These are phyloP conservation scores for Vireo griseus DNA, from an alignment of 2,797 vertebrate species.

Conservation along the genomic window DNA sequence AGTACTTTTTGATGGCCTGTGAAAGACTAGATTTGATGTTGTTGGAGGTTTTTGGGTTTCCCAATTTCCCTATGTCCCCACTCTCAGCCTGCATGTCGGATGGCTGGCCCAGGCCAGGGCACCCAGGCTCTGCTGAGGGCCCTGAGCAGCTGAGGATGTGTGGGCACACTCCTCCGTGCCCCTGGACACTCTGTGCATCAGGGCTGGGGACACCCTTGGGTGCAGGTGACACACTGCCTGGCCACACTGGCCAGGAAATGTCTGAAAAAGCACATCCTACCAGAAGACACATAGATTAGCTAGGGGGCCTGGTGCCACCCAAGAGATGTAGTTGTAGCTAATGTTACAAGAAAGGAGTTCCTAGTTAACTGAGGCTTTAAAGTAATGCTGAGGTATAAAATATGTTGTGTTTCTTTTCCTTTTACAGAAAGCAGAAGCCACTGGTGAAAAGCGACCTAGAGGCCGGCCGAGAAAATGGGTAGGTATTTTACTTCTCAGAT, in stretches of 20 bases:
- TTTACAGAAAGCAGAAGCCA: constrained; percentile 89
- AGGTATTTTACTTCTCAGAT: constrained; percentile 67
- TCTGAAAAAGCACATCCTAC: neutral
- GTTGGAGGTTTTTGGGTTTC: neutral
- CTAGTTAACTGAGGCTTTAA: neutral
- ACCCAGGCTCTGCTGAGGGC: fast-evolving
- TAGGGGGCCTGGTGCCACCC: neutral
- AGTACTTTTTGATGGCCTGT: neutral
- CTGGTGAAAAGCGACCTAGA: constrained; percentile 91
- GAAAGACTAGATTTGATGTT: neutral
- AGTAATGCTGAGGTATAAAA: constrained; percentile 34
- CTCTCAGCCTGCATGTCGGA: neutral
- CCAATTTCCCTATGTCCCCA: fast-evolving
- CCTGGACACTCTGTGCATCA: fast-evolving
- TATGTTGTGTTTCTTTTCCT: constrained; percentile 57
- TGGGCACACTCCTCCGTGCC: fast-evolving
- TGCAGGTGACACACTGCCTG: fast-evolving
- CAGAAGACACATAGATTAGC: neutral
- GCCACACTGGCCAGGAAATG: neutral
- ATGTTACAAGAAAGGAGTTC: constrained; percentile 40
- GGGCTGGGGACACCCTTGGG: neutral
- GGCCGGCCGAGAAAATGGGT: constrained; percentile 99
- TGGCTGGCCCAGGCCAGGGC: fast-evolving
- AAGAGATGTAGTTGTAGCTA: neutral
- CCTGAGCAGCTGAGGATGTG: neutral